Base-by-base conservation (phyloP, 1,140 invertebrate species). In the Coelopa frigida region DNA sequence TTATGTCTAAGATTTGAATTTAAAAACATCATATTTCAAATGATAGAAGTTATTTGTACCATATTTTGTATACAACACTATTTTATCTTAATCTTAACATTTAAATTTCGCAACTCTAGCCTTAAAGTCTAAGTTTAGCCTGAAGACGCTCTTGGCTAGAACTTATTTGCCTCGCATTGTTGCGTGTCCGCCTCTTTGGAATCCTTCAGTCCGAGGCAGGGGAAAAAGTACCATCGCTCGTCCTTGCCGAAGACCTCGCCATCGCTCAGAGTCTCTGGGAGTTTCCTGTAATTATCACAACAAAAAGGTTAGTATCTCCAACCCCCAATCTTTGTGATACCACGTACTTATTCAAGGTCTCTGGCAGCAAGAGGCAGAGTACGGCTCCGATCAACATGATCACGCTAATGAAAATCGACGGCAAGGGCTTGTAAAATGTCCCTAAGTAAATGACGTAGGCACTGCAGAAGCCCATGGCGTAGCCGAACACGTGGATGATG, bases 361-460 rank as follows among this genome's bases (percentile, higher is more conserved):
- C 80, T 3, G 80, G 78, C 18, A 82, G 59, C n/a, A 75, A 62
- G n/a, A 80, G 55, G 44, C 76, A 78, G 5, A 78, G 57, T 0
- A 67, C 52, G 5, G 76, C 75, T 3, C 75, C 79, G 3, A 73
- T 53, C 3, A 80, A 59, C 14, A 78, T 61, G 8, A 80, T 57
- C 0, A 68, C 33, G 20, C 77, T 78, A 18, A 81, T 62, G 21
- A 79, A 59, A n/a, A 77, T 46, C 20, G 75, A 72, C 0, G 78
- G 72, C 11, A 78, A 57, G 0, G 78, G 74, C 29, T 74, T 71
- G 33, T 70, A 77, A 49, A 59, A 72, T 24, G 60, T 59, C 1
- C 63, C 68, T 58, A 73, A 45, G 26, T 57, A 72, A 7, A 72
- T 60, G 5, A 70, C 70, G 42, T 67, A 68, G 2, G 64, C 55